Conservation (phyloP, 2,888 invertebrate genomes). For the Andrena minutula region DNA sequence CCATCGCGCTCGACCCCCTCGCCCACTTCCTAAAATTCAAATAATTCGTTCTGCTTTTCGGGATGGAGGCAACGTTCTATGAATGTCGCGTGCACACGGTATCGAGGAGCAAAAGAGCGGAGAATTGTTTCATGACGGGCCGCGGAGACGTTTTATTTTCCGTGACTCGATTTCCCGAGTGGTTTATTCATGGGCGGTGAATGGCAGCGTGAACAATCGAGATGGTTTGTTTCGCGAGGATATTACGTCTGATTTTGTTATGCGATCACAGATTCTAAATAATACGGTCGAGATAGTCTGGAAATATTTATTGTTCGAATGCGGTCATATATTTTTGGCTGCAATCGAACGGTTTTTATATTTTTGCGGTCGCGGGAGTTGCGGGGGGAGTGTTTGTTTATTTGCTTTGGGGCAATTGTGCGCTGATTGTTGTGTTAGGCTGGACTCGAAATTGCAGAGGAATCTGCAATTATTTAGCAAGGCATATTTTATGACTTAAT, state of each 20-base stretch:
- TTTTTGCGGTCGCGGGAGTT: not conserved
- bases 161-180: slow-evolving; percentile 13
- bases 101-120: not conserved
- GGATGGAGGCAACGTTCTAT: slow-evolving; percentile 4
- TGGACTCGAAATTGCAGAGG: no score
- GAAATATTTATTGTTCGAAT: not conserved
- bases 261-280: not conserved
- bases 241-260: slow-evolving; percentile 2
- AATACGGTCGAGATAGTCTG: not conserved
- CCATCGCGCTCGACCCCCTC: no score
- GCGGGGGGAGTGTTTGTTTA: no score
- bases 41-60: slow-evolving; percentile 11
- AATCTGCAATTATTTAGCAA: no score
- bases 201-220: slow-evolving; percentile 4
- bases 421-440: no score
- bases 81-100: slow-evolving; percentile 18
- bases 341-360: no score
- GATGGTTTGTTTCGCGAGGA: not conserved
- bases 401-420: no score
- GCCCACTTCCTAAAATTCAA: not conserved
- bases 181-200: not conserved
- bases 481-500: no score
- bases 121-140: slow-evolving; percentile 30
- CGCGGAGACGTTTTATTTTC: not conserved
- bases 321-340: no score